These are phyloP conservation scores for Fistularia tabacaria DNA, from an alignment of 2,797 vertebrate species.

Conservation along the genomic window DNA sequence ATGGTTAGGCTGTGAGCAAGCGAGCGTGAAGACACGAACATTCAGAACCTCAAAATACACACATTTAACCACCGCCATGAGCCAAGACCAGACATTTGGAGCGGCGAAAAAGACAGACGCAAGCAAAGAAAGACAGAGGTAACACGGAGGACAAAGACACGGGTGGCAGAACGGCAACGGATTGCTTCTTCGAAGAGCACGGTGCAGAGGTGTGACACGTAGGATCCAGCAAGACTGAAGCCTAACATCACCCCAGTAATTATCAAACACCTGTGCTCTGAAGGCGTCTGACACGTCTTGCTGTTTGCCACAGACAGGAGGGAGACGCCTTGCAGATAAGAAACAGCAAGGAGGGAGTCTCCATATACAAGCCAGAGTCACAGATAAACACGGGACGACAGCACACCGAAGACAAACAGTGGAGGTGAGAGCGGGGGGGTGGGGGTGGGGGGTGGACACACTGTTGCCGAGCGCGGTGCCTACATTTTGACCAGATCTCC, in stretches of 20 bases:
- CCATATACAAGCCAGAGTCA: slow-evolving; percentile 25
- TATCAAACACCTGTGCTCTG: too few relatives aligned
- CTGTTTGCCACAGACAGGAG: slow-evolving; percentile 50
- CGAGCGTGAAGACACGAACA: too few relatives aligned
- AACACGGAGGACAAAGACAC: slow-evolving; percentile 30
- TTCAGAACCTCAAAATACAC: too few relatives aligned
- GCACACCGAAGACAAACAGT: slow-evolving; percentile 25
- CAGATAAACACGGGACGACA: slow-evolving; percentile 20
- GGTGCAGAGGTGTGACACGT: background rate
- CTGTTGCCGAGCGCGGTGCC: slow-evolving; percentile 51
- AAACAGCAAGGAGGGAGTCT: slow-evolving; percentile 25
- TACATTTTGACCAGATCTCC: slow-evolving; percentile 97
- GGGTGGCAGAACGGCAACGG: slow-evolving; percentile 56
- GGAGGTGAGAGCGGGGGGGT: slow-evolving; percentile 11
- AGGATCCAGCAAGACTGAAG: background rate
- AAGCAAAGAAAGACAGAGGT: slow-evolving; percentile 19
- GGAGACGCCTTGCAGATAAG: slow-evolving; percentile 29
- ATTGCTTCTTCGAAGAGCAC: slow-evolving; percentile 12
- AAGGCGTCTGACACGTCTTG: slow-evolving; percentile 41
- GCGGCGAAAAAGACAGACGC: background rate
- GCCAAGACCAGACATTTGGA: too few relatives aligned
- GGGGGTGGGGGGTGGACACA: slow-evolving; percentile 12
- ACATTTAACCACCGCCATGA: too few relatives aligned
- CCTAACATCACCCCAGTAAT: too few relatives aligned
- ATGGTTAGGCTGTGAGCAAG: background rate